Conservation (phyloP, 2,797 vertebrate genomes). For the Ciconia nigra region DNA sequence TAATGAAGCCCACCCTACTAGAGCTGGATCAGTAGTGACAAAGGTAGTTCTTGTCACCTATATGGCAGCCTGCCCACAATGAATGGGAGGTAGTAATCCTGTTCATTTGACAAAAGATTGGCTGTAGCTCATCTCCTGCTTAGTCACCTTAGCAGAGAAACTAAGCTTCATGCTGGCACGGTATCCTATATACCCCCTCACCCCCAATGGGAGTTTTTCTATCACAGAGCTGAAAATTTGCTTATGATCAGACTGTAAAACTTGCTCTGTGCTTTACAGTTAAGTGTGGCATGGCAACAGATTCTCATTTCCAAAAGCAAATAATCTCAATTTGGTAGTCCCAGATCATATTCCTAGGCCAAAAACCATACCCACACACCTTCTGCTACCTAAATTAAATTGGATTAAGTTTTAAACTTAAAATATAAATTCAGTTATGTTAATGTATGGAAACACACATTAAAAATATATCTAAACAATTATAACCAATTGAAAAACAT, state of each 20-base stretch:
- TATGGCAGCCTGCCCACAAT: not conserved
- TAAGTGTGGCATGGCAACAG: not conserved
- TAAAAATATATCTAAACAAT: not conserved
- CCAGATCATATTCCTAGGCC: not conserved
- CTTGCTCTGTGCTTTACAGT: not conserved
- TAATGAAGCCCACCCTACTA: too few relatives aligned
- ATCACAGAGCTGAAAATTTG: not conserved
- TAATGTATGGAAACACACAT: not conserved
- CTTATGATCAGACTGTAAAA: not conserved
- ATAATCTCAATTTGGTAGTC: not conserved
- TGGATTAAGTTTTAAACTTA: not conserved
- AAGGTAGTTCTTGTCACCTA: not conserved
- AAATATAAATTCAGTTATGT: not conserved
- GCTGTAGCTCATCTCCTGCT: not conserved
- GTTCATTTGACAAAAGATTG: not conserved
- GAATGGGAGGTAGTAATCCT: not conserved
- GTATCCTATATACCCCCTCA: not conserved
- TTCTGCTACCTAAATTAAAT: not conserved
- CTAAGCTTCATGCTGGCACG: not conserved
- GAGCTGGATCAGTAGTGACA: accelerated
- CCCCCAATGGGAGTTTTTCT: not conserved
- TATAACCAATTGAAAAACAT: not conserved
- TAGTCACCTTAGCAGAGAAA: not conserved
- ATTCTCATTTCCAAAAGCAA: not conserved
- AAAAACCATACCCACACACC: not conserved